Conservation (phyloP, 2,797 vertebrate genomes). For the Syngnathus acus region DNA sequence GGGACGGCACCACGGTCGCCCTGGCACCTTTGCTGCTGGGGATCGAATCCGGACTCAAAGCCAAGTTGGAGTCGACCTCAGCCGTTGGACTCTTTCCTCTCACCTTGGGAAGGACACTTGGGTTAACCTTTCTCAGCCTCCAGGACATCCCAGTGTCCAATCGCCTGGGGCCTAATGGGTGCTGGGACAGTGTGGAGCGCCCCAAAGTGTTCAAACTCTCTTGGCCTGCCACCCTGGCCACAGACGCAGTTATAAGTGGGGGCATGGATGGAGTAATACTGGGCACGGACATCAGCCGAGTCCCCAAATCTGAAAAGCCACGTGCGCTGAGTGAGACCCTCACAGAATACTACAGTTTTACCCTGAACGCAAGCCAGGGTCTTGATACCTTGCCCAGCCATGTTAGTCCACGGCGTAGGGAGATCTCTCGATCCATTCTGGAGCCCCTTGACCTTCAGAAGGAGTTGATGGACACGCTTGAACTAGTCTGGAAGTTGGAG, state of each 20-base stretch:
- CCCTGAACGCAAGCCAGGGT: constrained; percentile 28
- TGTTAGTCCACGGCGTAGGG: constrained; percentile 57
- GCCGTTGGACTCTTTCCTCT: constrained; percentile 50
- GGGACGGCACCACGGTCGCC: constrained; percentile 79
- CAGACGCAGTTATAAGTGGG: constrained; percentile 75
- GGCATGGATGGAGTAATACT: constrained; percentile 81
- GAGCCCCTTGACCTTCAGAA: constrained; percentile 47
- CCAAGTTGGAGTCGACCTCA: constrained; percentile 21
- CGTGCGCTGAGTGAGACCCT: constrained; percentile 64
- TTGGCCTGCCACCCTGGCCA: constrained; percentile 52
- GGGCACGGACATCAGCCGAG: constrained; percentile 52
- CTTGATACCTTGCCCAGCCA: constrained; percentile 41
- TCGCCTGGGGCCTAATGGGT: constrained; percentile 70
- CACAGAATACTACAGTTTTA: constrained; percentile 67
- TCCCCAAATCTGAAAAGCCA: constrained; percentile 18
- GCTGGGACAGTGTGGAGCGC: constrained; percentile 73
- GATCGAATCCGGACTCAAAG: constrained; percentile 67
- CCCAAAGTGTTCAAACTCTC: constrained; percentile 71
- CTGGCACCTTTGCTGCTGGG: constrained; percentile 73
- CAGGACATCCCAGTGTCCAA: constrained; percentile 20
- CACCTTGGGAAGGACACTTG: constrained; percentile 69
- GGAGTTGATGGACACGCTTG: constrained; percentile 62
- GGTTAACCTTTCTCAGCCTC: constrained; percentile 66
- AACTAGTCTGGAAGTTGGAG: constrained; percentile 57
- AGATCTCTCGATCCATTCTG: constrained; percentile 56